Base-by-base conservation (phyloP, 2,888 invertebrate genomes). In the Thereva unica region DNA sequence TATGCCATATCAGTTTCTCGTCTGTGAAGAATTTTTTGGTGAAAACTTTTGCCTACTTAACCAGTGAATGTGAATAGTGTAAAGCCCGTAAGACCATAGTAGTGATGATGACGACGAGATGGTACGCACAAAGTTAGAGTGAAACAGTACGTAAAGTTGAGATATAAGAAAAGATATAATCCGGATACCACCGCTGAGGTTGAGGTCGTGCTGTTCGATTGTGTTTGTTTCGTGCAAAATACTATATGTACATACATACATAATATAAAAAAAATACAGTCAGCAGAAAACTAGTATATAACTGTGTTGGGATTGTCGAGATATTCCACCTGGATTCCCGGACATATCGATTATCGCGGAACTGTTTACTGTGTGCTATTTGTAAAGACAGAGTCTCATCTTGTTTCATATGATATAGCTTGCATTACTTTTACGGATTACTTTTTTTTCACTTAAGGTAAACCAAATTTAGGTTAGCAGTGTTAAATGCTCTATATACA, bases 11-110 rank as follows among this genome's bases (percentile, higher is more conserved):
- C 9, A 35, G 35, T 44, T 57, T 57, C n/a, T n/a, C 45, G 45
- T 8, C 35, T 52, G 35, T 52, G 7, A n/a, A 52, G 52, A 52
- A 35, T 64, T 67, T n/a, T 67, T 70, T 64, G 67, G 71, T 71
- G 69, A 71, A 71, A 71, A 69, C 71, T 70, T 64, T 68, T 70
- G 66, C 70, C 68, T 71, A 71, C 67, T 70, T 71, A 70, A 65
- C 69, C 69, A 72, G 66, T 71, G 71, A 71, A 68, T 70, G 69
- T 71, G 70, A 71, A 71, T 69, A 67, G 67, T 44, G 10, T n/a
- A n/a, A 9, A 42, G 8, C 7, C 9, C 42, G 23, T 35, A 47
- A 59, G 47, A 9, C 49, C 23, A 47, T 37, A 8, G 59, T 37
- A 8, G 59, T 12, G 47, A 49, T 40, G 59, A 45, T 47, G 59